phyloP scores from a whole-genome alignment of 2,113 vertebrate genomes.

The Notothenia coriiceps region DNA sequence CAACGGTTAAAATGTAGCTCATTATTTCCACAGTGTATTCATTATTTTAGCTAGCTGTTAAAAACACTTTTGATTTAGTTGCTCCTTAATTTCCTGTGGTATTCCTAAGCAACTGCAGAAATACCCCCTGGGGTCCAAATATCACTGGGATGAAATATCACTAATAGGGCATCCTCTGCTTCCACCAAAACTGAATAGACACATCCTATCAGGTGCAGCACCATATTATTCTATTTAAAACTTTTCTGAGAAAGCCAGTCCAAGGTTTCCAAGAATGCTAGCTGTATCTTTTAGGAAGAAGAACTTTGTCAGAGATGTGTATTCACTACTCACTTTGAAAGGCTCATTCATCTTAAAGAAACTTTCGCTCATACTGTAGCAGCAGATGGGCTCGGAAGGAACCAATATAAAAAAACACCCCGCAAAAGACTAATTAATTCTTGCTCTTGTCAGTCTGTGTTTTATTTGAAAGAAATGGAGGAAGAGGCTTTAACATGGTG shows the following conservation, averaged over 20 bases:
- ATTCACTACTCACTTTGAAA: slow-evolving; percentile 61
- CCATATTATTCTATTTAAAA: slow-evolving; percentile 18
- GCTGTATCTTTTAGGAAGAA: slow-evolving; percentile 28
- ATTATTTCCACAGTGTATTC: neutral
- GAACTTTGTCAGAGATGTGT: slow-evolving; percentile 55
- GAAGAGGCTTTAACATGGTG: slow-evolving; percentile 54
- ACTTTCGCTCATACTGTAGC: slow-evolving; percentile 20
- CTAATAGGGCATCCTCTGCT: neutral
- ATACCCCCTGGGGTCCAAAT: neutral
- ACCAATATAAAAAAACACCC: slow-evolving; percentile 49
- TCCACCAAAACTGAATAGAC: slow-evolving; percentile 19
- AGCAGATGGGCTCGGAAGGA: slow-evolving; percentile 77
- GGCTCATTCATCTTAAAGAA: slow-evolving; percentile 59
- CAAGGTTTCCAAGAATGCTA: slow-evolving; percentile 15
- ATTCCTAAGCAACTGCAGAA: neutral
- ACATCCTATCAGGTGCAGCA: slow-evolving; percentile 51
- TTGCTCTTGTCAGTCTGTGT: slow-evolving; percentile 48
- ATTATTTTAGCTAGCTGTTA: neutral
- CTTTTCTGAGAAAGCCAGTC: neutral
- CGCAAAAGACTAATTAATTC: slow-evolving; percentile 58
- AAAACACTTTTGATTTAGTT: neutral
- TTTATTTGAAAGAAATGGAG: slow-evolving; percentile 58
- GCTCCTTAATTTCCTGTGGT: neutral
- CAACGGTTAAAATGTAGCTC: neutral
- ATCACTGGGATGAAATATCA: neutral